Percentiles rank a stretch among this genome's conserved stretches.
phyloP scores from a whole-genome alignment of 2,113 vertebrate species.

The Carlito syrichta region DNA sequence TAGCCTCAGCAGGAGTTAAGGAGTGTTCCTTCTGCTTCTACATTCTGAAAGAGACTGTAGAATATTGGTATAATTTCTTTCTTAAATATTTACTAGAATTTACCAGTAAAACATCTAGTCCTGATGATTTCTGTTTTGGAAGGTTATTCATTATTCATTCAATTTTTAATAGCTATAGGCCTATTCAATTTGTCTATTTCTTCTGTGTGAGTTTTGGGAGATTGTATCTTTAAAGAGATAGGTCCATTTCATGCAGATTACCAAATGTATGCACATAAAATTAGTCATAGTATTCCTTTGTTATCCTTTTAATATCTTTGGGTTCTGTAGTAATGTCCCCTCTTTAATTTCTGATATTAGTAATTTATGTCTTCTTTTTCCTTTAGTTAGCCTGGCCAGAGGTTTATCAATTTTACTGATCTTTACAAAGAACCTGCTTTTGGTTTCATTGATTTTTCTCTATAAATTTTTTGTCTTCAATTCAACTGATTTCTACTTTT shows the following conservation, averaged over 20 bases:
- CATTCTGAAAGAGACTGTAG: not conserved
- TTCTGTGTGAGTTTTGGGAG: not conserved
- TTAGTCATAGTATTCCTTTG: not conserved
- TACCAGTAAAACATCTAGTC: not conserved
- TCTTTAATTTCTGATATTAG: not conserved
- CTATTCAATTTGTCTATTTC: not conserved
- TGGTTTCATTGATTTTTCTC: not conserved
- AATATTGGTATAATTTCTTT: not conserved
- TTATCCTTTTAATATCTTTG: not conserved
- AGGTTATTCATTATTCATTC: not conserved
- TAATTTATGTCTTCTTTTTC: not conserved
- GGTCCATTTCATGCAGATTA: not conserved
- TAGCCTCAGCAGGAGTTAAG: not conserved
- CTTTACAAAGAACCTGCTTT: not conserved
- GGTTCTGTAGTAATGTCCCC: not conserved
- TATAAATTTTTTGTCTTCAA: not conserved
- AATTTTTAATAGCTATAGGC: not conserved
- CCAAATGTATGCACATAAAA: not conserved
- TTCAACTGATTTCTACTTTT: not conserved
- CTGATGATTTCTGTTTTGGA: not conserved
- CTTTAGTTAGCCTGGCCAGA: not conserved
- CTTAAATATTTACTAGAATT: not conserved
- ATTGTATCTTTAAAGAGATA: not conserved
- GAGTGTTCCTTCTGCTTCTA: not conserved
- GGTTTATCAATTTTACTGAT: not conserved